A percentile compares a stretch with the other conserved stretches of the same genome.
Conservation (phyloP, 2,797 vertebrate genomes). For the Mareca penelope region DNA sequence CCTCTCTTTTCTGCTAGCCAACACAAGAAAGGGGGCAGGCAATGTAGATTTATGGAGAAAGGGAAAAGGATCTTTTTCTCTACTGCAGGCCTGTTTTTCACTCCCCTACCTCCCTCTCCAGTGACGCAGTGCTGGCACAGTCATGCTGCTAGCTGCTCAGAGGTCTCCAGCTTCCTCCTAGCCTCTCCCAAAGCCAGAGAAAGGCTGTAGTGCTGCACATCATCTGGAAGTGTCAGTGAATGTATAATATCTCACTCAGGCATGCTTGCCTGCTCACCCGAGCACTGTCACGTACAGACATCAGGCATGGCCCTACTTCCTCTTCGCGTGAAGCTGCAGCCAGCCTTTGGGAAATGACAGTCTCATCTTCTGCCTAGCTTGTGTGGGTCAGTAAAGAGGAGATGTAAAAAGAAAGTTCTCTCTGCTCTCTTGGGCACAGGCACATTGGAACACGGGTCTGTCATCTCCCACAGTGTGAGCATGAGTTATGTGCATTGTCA, state of each 20-base stretch:
- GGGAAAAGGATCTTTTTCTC: background rate
- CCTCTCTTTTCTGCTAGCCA: background rate
- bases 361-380: background rate
- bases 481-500: background rate
- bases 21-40: background rate
- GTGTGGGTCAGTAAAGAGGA: background rate
- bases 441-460: background rate
- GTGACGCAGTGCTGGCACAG: background rate
- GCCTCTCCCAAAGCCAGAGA: background rate
- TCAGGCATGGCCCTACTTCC: rapidly evolving
- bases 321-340: background rate
- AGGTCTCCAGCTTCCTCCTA: background rate
- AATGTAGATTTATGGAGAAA: background rate
- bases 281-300: background rate
- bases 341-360: background rate
- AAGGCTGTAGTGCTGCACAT: background rate
- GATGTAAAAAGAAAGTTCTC: background rate
- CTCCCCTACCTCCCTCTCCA: background rate
- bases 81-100: background rate
- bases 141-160: background rate
- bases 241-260: background rate
- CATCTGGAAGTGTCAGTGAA: background rate
- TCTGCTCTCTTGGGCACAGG: background rate
- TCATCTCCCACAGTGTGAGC: background rate
- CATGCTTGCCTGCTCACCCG: rapidly evolving